Evolutionary conservation across 1,140 invertebrate species (phyloP).

Genomic region (Drosophila pseudoananassae): DNA sequence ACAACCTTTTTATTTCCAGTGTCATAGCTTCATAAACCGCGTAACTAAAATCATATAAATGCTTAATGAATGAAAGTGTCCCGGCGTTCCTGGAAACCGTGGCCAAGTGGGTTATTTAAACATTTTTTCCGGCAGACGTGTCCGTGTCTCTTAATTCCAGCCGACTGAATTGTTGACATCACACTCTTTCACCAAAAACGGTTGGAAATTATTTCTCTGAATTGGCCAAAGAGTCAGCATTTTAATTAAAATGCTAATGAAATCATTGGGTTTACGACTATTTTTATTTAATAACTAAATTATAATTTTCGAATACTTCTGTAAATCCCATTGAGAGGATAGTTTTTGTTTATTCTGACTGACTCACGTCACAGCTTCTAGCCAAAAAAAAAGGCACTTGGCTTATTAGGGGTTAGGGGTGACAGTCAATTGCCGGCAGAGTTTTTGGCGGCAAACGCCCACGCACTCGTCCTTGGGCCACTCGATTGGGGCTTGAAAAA

Average conservation of each 20-base stretch:
- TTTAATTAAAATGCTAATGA: conserved; percentile 1
- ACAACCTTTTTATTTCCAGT: not conserved
- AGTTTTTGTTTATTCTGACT: not conserved
- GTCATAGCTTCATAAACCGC: not conserved
- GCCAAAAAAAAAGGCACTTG: not conserved
- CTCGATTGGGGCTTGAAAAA: conserved; percentile 69
- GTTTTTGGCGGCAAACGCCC: conserved; percentile 78
- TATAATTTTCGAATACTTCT: not conserved
- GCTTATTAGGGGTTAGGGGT: not conserved
- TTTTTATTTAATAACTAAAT: not conserved
- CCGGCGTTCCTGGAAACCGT: conserved; percentile 28
- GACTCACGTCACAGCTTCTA: conserved; percentile 1
- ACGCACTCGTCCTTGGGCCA: conserved; percentile 47
- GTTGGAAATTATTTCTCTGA: conserved; percentile 56
- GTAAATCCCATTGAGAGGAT: not conserved
- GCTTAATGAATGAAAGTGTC: conserved; percentile 28
- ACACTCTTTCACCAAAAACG: conserved; percentile 15
- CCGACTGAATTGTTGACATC: conserved; percentile 33
- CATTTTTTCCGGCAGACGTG: conserved; percentile 11
- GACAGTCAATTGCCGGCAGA: conserved; percentile 45
- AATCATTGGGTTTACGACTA: not conserved
- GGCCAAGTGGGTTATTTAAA: conserved; percentile 29
- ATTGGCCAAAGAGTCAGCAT: conserved; percentile 35
- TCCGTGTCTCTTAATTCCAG: conserved; percentile 1
- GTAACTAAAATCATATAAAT: conserved; percentile 32